Percentiles rank a stretch among this genome's conserved stretches.
phyloP scores from a whole-genome alignment of 2,113 vertebrate genomes.

The Edolisoma coerulescens region DNA sequence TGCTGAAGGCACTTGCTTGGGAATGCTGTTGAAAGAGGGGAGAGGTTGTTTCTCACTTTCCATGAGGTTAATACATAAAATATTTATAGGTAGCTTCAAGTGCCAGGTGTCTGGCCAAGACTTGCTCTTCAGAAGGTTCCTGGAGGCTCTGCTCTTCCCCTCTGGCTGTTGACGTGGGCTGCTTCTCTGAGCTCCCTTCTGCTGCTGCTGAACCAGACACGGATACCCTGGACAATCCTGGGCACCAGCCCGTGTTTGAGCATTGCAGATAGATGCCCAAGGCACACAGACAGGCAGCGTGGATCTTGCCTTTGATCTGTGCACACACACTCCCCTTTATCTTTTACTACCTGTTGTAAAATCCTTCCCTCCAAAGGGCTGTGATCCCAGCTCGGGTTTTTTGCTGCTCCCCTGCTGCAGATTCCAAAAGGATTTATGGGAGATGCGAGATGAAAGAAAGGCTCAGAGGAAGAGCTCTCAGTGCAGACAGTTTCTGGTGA shows the following conservation, averaged over 20 bases:
- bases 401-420: not conserved
- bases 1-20: not conserved
- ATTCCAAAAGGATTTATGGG: not conserved
- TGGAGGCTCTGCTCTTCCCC: not conserved
- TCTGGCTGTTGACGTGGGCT: not conserved
- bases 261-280: not conserved
- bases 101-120: not conserved
- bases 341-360: not conserved
- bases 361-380: not conserved
- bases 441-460: not conserved
- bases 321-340: not conserved
- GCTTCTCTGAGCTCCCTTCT: not conserved
- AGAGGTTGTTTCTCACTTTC: not conserved
- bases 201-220: not conserved
- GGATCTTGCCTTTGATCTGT: not conserved
- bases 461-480: not conserved
- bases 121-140: not conserved
- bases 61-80: not conserved
- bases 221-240: not conserved
- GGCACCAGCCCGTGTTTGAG: not conserved
- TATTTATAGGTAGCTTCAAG: not conserved
- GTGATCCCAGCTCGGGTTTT: not conserved
- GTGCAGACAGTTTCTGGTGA: not conserved
- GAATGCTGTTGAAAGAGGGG: not conserved
- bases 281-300: accelerated